Evolutionary conservation across 1,140 invertebrate species (phyloP), one percentile per base, ranked within the genome.

Genomic region (Trichomalopsis sarcophagae): DNA sequence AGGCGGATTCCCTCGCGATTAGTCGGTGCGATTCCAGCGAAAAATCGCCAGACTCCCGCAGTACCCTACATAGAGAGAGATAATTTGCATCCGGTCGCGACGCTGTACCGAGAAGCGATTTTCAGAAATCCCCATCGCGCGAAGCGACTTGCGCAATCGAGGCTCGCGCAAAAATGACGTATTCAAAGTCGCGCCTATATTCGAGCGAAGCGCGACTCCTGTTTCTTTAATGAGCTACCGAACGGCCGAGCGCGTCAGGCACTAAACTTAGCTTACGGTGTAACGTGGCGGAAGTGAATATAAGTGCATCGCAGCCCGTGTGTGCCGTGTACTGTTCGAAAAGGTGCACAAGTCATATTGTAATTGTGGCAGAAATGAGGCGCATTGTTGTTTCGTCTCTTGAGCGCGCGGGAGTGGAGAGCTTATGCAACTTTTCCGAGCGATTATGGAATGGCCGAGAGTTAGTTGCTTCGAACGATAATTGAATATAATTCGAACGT

Each of bases 101-200:
- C 2, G 11, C 1, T 13, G 27, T 71, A 44, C 62, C 40, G 66
- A 14, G 66, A 81, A 81, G 3, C 66, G 79, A 21, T 81, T 71
- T 68, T 44, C 36, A 69, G 14, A 21, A 66, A 81, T 44, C 2
- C 33, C 23, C 62, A 13, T 7, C 33, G 62, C n/a, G n/a, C n/a
- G 13, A 17, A n/a, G 21, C 36, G 33, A n/a, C 79, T 81, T 71
- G 68, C 66, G 66, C 27, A 81, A 81, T 47, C 33, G n/a, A n/a
- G n/a, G 44, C 50, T 6, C 9, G 66, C 13, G 66, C 33, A 73
- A 74, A 73, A 73, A 73, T 73, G 80, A 81, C 80, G 68, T 74
- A 44, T 71, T 71, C 69, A 71, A 71, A 71, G 55, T 62, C 55
- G 21, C 21, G 21, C 55, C 55, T 44, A 44, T 44, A 44, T 62